Evolutionary conservation across 1,140 invertebrate genomes (phyloP).

Genomic region (Nephila pilipes): DNA sequence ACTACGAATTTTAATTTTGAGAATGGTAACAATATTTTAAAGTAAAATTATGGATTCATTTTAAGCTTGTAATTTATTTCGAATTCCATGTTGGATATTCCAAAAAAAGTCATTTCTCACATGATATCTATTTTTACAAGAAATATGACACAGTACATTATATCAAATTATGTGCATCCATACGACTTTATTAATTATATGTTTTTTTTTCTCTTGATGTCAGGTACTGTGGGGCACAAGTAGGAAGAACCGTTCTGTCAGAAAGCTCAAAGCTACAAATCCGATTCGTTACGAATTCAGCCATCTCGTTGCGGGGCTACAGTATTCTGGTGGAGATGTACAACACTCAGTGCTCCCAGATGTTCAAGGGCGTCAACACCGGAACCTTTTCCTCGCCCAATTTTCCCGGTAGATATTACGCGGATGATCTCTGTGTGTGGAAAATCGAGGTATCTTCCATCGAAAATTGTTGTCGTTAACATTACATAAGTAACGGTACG

Average conservation of each 20-base stretch:
- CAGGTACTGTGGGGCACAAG: constrained; percentile 58
- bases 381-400: constrained; percentile 85
- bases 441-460: constrained; percentile 51
- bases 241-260: constrained; percentile 27
- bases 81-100: too few relatives aligned
- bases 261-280: constrained; percentile 41
- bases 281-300: constrained; percentile 35
- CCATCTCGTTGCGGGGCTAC: constrained; percentile 19
- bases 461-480: too few relatives aligned
- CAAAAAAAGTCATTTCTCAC: too few relatives aligned
- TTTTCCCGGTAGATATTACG: constrained; percentile 82
- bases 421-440: constrained; percentile 66
- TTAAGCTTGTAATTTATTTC: too few relatives aligned
- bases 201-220: not conserved
- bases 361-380: constrained; percentile 80
- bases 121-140: too few relatives aligned
- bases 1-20: too few relatives aligned
- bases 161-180: too few relatives aligned
- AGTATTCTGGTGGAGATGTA: constrained; percentile 55
- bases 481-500: too few relatives aligned
- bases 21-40: too few relatives aligned
- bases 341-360: constrained; percentile 46
- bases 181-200: too few relatives aligned
- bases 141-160: too few relatives aligned
- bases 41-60: too few relatives aligned